Base-by-base conservation (phyloP, 2,797 vertebrate genomes). In the Acanthornis magna region DNA sequence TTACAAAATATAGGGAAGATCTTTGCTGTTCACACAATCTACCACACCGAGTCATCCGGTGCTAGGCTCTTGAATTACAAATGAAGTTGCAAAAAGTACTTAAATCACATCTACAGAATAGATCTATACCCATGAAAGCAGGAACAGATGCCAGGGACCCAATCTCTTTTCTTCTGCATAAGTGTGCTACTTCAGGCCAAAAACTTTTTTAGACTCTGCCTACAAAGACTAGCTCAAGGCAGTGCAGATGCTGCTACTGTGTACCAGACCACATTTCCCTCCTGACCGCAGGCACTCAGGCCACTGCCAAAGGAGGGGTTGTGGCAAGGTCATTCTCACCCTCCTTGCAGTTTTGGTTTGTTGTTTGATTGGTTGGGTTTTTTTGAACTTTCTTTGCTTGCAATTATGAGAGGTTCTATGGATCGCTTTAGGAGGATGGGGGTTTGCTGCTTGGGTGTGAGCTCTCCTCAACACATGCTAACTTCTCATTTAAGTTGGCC, bases 291-390 rank as follows among this genome's bases (percentile, higher is more conserved):
- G 42, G 47, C 38, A 45, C 40, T 43, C 48, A 74, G 62, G 57
- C 26, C 45, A 27, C 38, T 50, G 48, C 13, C 50, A 43, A 57
- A 81, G 48, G 20, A 53, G 10, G 9, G 11, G 32, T 38, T 42
- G 9, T 60, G 63, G 34, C 83, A 68, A 61, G 27, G 54, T 26
- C 21, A 80, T 36, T n/a, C 48, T 7, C 29, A 77, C 27, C 12
- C 21, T 83, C 26, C 54, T 91, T 55, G 22, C 15, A 58, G 43
- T 10, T 87, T 62, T 77, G 13, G 6, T 38, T 57, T 63, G 25
- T 75, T 16, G 10, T 12, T 65, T 40, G 18, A 6, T 43, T 30
- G 3, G 0, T 11, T 61, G 29, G 13, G 0, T 3, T 53, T 36
- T 32, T 62, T 73, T 42, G 2, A 63, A 58, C 13, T 42, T 82